Percentiles rank a stretch among this genome's conserved stretches.
Evolutionary conservation across 2,113 vertebrate genomes (phyloP).

Genomic region (Suncus etruscus): DNA sequence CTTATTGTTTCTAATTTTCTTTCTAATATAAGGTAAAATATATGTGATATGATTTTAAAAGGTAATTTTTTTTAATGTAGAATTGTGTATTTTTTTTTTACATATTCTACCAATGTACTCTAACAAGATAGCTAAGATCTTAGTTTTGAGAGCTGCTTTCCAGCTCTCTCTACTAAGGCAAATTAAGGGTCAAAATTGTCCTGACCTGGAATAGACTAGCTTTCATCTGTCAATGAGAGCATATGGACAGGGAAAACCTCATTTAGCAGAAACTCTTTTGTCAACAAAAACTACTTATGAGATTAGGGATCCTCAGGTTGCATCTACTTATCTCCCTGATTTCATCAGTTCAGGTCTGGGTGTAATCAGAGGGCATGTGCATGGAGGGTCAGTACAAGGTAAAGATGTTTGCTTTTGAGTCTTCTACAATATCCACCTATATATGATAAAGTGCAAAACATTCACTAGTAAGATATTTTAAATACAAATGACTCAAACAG

Average conservation of each 20-base stretch:
- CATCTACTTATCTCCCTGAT: slow-evolving; percentile 32
- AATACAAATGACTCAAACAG: not conserved
- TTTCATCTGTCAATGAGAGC: not conserved
- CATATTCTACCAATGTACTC: not conserved
- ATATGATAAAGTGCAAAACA: slow-evolving; percentile 20
- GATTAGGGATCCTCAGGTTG: not conserved
- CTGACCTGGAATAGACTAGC: slow-evolving; percentile 13
- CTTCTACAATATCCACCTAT: not conserved
- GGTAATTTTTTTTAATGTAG: not conserved
- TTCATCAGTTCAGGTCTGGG: slow-evolving; percentile 15
- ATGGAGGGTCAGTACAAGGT: not conserved
- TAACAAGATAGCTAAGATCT: not conserved
- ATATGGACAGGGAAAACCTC: not conserved
- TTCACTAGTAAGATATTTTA: slow-evolving; percentile 34
- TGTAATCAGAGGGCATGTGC: not conserved
- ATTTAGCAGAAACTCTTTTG: slow-evolving; percentile 39
- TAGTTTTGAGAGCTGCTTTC: not conserved
- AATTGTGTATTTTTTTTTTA: not conserved
- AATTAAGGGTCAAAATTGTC: not conserved
- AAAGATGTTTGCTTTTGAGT: slow-evolving; percentile 4
- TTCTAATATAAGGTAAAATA: not conserved
- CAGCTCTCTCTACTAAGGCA: not conserved
- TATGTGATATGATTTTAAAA: slow-evolving; percentile 20
- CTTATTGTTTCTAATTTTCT: not conserved
- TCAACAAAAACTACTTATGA: slow-evolving; percentile 23